Evolutionary conservation across 2,888 invertebrate species (phyloP).

Genomic region (Saturnia japonica): DNA sequence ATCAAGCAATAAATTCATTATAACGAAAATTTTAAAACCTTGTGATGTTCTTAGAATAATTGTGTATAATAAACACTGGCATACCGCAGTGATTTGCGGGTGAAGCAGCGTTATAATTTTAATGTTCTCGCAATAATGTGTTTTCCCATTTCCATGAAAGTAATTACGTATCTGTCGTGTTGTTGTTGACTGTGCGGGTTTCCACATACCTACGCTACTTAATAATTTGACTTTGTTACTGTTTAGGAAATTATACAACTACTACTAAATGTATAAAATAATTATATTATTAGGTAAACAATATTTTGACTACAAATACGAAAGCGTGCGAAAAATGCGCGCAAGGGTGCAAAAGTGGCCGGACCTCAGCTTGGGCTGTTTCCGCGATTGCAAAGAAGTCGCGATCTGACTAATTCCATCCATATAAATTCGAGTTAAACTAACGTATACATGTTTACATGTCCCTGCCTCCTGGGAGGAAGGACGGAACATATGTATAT

Average conservation of each 20-base stretch:
- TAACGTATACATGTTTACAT: too few species aligned
- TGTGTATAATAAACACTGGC: not conserved
- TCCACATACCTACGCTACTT: not conserved
- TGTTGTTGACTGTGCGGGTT: not conserved
- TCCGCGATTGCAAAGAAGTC: too few species aligned
- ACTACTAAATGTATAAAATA: too few species aligned
- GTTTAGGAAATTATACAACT: not conserved
- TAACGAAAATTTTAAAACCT: constrained; percentile 2
- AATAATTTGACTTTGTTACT: constrained; percentile 8
- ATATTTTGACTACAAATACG: too few species aligned
- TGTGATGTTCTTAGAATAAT: constrained; percentile 7
- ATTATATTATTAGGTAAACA: too few species aligned
- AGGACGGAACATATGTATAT: too few species aligned
- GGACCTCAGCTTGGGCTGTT: too few species aligned
- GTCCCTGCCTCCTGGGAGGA: too few species aligned
- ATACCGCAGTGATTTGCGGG: not conserved
- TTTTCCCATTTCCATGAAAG: not conserved
- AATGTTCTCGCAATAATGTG: constrained; percentile 2
- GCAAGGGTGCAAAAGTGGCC: too few species aligned
- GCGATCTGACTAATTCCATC: too few species aligned
- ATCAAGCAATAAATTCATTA: not conserved
- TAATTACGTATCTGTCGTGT: constrained; percentile 6
- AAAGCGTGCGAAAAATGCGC: too few species aligned
- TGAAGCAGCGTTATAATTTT: constrained; percentile 6
- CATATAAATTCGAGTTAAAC: too few species aligned